Evolutionary conservation across 2,113 vertebrate species (phyloP), one percentile per base, ranked within the genome.

Genomic region (Thryonomys swinderianus): DNA sequence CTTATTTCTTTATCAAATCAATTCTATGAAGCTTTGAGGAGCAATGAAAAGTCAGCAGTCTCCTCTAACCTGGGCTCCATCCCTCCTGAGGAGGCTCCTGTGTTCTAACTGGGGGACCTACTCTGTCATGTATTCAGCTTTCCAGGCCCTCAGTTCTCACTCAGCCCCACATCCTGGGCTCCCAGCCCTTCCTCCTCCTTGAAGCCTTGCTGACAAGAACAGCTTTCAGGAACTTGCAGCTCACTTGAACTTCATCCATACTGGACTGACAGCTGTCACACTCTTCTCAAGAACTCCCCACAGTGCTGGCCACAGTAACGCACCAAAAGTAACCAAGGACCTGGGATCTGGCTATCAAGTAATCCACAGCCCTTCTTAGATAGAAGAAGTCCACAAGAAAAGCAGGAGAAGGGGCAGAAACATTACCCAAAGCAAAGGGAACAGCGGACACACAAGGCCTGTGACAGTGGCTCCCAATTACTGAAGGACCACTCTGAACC

Each of bases 401-500:
- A 55, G 40, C n/a, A 78, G 45, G 18, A 37, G 86, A 80, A 83
- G 40, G 30, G 32, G 40, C 27, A 34, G 27, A 82, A 6, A 40
- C 16, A 34, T 23, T 11, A n/a, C 14, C 7, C 27, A 18, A 42
- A 37, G 45, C 53, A 3, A 83, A 83, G 64, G 40, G 37, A 9
- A 13, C 11, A 2, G 2, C 21, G 8, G 8, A 3, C 1, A 16
- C 12, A 9, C 3, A 1, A 17, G 13, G 42, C 59, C n/a, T 5
- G 4, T 17, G 48, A 34, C 18, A 34, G 3, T 2, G 3, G 48
- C 45, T 21, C 40, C 53, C 34, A 14, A 12, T n/a, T 80, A 30
- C 48, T 11, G 5, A 7, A 74, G 45, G 53, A 71, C 34, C 32
- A 80, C 73, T 7, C 34, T 23, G 45, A 51, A 42, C n/a, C 53